Percentiles rank a stretch among this genome's conserved stretches.
phyloP scores from a whole-genome alignment of 35 echinoderm and acorn worm genomes.

The Apostichopus parvimensis region DNA sequence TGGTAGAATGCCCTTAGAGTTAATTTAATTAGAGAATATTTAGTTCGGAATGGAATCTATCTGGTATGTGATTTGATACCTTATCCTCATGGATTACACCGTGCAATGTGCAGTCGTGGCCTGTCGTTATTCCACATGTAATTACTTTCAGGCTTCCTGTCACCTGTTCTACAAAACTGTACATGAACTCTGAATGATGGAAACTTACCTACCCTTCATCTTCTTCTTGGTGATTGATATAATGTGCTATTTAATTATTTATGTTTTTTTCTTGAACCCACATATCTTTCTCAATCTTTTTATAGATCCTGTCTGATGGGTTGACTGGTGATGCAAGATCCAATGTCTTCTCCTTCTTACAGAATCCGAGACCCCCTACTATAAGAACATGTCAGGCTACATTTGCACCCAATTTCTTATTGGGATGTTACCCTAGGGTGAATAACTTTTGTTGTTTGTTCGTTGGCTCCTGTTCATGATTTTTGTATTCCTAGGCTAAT shows the following conservation, averaged over 20 bases:
- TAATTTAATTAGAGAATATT: too few species aligned
- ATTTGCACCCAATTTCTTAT: slow-evolving; percentile 64
- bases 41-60: too few species aligned
- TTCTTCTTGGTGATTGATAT: too few species aligned
- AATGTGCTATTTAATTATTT: neutral
- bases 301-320: slow-evolving; percentile 2
- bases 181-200: too few species aligned
- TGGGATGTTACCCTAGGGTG: slow-evolving; percentile 70
- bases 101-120: too few species aligned
- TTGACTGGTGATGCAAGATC: slow-evolving; percentile 3
- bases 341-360: slow-evolving; percentile 24
- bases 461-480: neutral
- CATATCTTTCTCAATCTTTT: neutral
- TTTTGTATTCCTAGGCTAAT: neutral
- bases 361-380: slow-evolving; percentile 35
- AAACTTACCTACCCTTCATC: too few species aligned
- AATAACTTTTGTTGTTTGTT: neutral
- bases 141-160: too few species aligned
- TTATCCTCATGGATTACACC: too few species aligned
- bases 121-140: too few species aligned
- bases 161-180: too few species aligned
- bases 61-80: too few species aligned
- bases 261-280: neutral
- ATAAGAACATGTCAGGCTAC: slow-evolving; percentile 68
- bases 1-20: too few species aligned